Percentiles rank a stretch among this genome's conserved stretches.
These are phyloP conservation scores for Brachionus paranguensis DNA, from an alignment of 1,140 invertebrate genomes.

Conservation along the genomic window DNA sequence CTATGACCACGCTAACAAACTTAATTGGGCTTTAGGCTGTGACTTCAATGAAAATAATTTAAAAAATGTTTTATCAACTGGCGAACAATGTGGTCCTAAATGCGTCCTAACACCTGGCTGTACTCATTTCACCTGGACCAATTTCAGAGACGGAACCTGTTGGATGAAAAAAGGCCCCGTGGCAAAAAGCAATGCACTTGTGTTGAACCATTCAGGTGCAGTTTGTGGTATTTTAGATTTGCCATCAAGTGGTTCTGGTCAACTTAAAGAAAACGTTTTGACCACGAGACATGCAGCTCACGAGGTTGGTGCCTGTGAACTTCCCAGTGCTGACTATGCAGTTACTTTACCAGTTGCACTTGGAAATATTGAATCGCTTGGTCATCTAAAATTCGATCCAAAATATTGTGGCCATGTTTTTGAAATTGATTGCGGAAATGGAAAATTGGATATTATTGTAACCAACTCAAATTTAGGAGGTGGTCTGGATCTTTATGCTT, in stretches of 20 bases:
- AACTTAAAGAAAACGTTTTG: neutral
- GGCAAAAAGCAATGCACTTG: neutral
- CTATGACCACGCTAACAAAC: neutral
- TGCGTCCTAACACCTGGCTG: neutral
- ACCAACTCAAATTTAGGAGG: slow-evolving; percentile 9
- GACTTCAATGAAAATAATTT: neutral
- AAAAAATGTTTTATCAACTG: neutral
- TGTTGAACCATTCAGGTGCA: neutral
- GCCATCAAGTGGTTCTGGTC: neutral
- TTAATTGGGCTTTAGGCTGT: neutral
- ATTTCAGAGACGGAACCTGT: neutral
- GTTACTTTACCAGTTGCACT: neutral
- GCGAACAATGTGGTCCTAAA: neutral
- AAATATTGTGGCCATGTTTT: slow-evolving; percentile 1
- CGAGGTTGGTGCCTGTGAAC: neutral
- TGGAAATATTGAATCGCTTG: neutral
- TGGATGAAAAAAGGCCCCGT: neutral
- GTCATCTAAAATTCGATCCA: neutral
- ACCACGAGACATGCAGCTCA: neutral
- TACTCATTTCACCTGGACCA: neutral
- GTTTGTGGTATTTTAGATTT: neutral
- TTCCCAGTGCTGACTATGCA: neutral
- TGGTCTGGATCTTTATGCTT: neutral
- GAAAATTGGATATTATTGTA: neutral
- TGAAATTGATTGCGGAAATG: neutral